These are phyloP conservation scores for Drosophila picticornis DNA, from an alignment of 2,888 invertebrate species.

Conservation along the genomic window DNA sequence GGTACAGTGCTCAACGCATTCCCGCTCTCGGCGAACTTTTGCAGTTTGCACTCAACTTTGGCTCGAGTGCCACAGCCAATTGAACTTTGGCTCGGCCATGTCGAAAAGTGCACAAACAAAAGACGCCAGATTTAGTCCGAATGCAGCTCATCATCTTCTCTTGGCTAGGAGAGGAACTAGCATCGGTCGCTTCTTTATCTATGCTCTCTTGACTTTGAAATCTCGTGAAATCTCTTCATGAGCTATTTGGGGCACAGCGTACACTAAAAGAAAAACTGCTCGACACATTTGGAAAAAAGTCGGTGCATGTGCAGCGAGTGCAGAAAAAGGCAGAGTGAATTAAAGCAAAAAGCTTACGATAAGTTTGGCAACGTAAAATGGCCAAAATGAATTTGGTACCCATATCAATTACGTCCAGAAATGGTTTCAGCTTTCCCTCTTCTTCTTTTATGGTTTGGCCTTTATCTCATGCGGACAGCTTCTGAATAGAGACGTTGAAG, in stretches of 20 bases:
- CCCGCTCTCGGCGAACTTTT: slow-evolving; percentile 25
- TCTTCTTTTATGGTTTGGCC: slow-evolving; percentile 2
- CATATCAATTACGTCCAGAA: slow-evolving; percentile 1
- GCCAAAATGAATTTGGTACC: background rate
- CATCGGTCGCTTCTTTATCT: background rate
- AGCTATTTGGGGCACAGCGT: slow-evolving; percentile 49
- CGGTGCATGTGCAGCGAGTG: slow-evolving; percentile 23
- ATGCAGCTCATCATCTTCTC: slow-evolving; percentile 22
- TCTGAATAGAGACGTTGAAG: slow-evolving; percentile 16
- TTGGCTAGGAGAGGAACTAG: slow-evolving; percentile 6
- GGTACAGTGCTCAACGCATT: slow-evolving; percentile 3
- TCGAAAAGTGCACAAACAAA: slow-evolving; percentile 32
- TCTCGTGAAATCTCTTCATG: slow-evolving; percentile 28
- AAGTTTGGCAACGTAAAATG: background rate
- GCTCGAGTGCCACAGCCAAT: slow-evolving; percentile 28
- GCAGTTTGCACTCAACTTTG: slow-evolving; percentile 36
- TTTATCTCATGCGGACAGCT: slow-evolving; percentile 4
- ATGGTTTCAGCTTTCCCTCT: background rate
- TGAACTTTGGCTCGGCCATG: slow-evolving; percentile 38
- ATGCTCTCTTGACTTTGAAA: slow-evolving; percentile 9
- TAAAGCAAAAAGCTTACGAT: slow-evolving; percentile 22
- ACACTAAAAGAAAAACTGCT: slow-evolving; percentile 32
- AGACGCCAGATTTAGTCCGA: slow-evolving; percentile 4
- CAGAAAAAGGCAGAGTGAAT: slow-evolving; percentile 19
- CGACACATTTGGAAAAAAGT: slow-evolving; percentile 30